Conservation (phyloP, 1,140 invertebrate genomes). For the Zaprionus tsacasi region DNA sequence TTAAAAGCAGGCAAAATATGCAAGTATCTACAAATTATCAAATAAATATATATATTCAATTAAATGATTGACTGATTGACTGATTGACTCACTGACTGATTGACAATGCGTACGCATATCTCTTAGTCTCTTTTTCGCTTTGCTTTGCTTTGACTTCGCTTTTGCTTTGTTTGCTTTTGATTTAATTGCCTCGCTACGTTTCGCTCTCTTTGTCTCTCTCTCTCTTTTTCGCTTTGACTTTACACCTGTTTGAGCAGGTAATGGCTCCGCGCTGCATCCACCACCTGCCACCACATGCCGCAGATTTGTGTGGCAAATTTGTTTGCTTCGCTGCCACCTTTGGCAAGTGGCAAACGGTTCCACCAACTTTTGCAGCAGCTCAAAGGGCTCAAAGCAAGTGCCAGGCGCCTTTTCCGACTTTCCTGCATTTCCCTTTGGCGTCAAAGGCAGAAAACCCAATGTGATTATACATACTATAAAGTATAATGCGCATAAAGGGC, state of each 20-base stretch:
- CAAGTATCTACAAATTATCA: not conserved
- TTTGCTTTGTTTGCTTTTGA: conserved; percentile 43
- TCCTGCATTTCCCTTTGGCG: not conserved
- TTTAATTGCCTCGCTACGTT: conserved; percentile 32
- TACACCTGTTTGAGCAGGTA: conserved; percentile 63
- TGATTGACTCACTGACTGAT: conserved; percentile 8
- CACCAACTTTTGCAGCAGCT: conserved; percentile 41
- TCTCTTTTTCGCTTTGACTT: conserved; percentile 59
- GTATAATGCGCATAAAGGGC: not conserved
- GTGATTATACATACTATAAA: not conserved
- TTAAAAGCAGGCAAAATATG: too few species aligned
- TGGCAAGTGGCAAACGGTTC: conserved; percentile 39
- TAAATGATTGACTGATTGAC: not conserved
- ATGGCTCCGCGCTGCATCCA: conserved; percentile 22
- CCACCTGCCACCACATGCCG: conserved; percentile 21
- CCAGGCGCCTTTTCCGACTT: not conserved
- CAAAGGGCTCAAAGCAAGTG: conserved; percentile 57
- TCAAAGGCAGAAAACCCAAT: not conserved
- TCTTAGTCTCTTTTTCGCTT: conserved; percentile 53
- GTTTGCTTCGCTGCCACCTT: conserved; percentile 75
- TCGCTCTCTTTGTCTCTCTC: conserved; percentile 12
- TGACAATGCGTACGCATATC: conserved; percentile 17
- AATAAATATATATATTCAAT: not conserved
- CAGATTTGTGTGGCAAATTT: conserved; percentile 57
- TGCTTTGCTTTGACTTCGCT: conserved; percentile 32